Conservation (phyloP, 2,888 invertebrate genomes). For the Pilophorus perplexus region DNA sequence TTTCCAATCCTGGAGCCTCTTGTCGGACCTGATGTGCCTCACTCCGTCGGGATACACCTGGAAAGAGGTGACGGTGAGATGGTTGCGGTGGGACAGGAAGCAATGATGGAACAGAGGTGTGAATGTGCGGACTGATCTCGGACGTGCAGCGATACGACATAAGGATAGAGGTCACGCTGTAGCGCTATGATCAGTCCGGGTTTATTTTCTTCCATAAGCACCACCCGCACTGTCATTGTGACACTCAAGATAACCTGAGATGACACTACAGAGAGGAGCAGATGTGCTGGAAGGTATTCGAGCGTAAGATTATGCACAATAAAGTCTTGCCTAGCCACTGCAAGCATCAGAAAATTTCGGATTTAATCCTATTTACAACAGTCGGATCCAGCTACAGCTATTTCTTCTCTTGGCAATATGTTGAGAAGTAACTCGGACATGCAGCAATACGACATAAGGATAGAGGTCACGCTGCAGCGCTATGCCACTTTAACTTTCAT, state of each 20-base stretch:
- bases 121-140: constrained; percentile 2
- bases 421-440: constrained; percentile 49
- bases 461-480: constrained; percentile 76
- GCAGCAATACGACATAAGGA: constrained; percentile 71
- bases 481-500: constrained; percentile 53
- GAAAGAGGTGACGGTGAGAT: constrained; percentile 45
- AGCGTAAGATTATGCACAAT: too few relatives aligned
- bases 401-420: constrained; percentile 28
- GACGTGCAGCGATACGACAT: constrained; percentile 65
- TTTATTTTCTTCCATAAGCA: constrained; percentile 67
- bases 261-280: constrained; percentile 36
- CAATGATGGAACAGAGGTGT: not conserved
- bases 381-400: too few relatives aligned
- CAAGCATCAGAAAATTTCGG: too few relatives aligned
- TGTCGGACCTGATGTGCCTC: constrained; percentile 95
- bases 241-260: constrained; percentile 37
- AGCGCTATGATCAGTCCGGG: constrained; percentile 58
- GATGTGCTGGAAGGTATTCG: constrained; percentile 33
- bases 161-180: constrained; percentile 75
- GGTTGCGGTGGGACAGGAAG: too few relatives aligned
- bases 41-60: constrained; percentile 97
- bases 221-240: constrained; percentile 59
- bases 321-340: too few relatives aligned
- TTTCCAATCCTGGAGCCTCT: constrained; percentile 99
- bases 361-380: too few relatives aligned